Percentiles rank a stretch among this genome's conserved stretches.
Conservation (phyloP, 2,113 vertebrate genomes). For the Motacilla tschutschensis region DNA sequence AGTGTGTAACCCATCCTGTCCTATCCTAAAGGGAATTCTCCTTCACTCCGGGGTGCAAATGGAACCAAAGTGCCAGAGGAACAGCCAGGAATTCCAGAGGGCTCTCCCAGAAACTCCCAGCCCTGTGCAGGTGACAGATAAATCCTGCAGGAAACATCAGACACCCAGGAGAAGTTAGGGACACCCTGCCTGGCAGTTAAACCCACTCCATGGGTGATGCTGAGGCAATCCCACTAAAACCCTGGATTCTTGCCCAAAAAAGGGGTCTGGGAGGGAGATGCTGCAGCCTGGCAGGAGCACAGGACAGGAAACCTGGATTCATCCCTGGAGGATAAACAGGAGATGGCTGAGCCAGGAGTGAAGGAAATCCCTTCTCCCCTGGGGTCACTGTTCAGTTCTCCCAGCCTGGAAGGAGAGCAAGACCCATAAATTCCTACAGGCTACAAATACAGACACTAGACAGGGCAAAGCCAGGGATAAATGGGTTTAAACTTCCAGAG, state of each 20-base stretch:
- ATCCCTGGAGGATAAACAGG: background rate
- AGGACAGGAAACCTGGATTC: background rate
- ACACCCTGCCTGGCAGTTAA: slow-evolving; percentile 20
- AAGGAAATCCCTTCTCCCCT: background rate
- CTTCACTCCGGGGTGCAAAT: background rate
- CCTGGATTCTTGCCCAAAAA: background rate
- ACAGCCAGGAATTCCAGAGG: slow-evolving; percentile 11
- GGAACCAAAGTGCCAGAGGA: background rate
- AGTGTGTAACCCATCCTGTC: background rate
- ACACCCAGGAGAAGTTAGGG: background rate
- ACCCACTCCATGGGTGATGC: background rate
- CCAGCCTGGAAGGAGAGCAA: background rate
- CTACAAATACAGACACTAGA: background rate
- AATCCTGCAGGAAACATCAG: slow-evolving; percentile 2
- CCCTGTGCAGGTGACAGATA: background rate
- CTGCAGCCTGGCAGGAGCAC: background rate
- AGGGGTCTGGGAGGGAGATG: background rate
- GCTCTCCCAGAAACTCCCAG: background rate
- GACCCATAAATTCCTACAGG: background rate
- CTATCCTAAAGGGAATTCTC: background rate
- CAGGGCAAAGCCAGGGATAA: background rate
- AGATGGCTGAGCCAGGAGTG: background rate
- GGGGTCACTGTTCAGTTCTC: background rate
- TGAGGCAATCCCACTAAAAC: background rate
- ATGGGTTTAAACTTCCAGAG: background rate